These are phyloP conservation scores for Alces alces DNA, from an alignment of 2,113 vertebrate genomes.

Conservation along the genomic window DNA sequence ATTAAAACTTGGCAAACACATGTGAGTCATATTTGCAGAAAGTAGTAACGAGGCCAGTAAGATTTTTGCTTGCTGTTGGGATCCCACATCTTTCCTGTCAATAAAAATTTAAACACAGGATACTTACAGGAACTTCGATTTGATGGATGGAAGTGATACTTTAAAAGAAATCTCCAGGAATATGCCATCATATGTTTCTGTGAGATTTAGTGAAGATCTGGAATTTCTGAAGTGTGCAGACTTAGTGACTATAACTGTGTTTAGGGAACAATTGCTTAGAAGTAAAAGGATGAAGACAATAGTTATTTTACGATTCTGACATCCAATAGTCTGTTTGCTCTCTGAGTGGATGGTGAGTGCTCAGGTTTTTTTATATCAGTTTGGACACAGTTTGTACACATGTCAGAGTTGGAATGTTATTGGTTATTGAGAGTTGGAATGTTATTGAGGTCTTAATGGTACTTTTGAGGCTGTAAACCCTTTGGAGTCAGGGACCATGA, in stretches of 20 bases:
- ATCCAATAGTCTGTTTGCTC: neutral
- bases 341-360: neutral
- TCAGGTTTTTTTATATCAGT: neutral
- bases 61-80: neutral
- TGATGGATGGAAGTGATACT: constrained; percentile 7
- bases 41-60: neutral
- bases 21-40: neutral
- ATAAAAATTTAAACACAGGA: constrained; percentile 21
- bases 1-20: neutral
- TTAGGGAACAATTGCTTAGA: constrained; percentile 49
- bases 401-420: neutral
- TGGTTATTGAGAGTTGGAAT: neutral
- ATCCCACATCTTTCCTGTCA: neutral
- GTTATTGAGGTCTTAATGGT: neutral
- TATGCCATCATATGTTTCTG: neutral
- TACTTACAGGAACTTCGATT: neutral
- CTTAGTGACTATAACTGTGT: neutral
- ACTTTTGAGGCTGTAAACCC: neutral
- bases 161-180: constrained; percentile 39
- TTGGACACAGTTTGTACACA: neutral
- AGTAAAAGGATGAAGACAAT: constrained; percentile 19
- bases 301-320: constrained; percentile 33
- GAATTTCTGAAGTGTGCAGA: constrained; percentile 44
- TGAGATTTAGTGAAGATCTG: neutral
- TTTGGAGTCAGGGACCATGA: neutral